A percentile compares a stretch with the other conserved stretches of the same genome.
These are phyloP conservation scores for Gopherus evgoodei DNA, from an alignment of 2,113 vertebrate genomes.

Conservation along the genomic window DNA sequence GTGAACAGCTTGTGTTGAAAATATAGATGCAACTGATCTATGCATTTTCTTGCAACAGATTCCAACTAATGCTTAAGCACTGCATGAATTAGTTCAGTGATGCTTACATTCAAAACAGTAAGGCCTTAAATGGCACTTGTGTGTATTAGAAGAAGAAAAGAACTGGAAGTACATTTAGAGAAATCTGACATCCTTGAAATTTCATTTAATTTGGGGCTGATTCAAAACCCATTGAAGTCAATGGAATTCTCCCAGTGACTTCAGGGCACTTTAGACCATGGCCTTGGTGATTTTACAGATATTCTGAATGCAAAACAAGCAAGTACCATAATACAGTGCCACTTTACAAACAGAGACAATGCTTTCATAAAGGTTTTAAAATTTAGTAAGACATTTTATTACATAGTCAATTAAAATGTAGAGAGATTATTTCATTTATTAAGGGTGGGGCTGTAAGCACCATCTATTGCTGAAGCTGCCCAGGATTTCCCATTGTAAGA, in stretches of 20 bases:
- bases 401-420: neutral
- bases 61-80: neutral
- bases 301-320: neutral
- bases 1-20: conserved; percentile 22
- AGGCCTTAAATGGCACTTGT: conserved; percentile 17
- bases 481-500: rapidly evolving
- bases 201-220: neutral
- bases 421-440: neutral
- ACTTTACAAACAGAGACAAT: neutral
- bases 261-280: rapidly evolving
- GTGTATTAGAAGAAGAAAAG: neutral
- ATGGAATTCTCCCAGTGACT: neutral
- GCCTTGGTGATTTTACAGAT: neutral
- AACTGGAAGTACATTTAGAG: neutral
- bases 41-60: conserved; percentile 39
- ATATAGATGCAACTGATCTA: conserved; percentile 34
- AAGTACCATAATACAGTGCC: rapidly evolving
- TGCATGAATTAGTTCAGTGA: conserved; percentile 16
- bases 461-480: neutral
- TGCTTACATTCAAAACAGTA: neutral
- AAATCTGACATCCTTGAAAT: neutral
- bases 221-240: neutral
- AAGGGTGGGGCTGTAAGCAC: neutral
- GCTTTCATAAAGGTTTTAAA: neutral
- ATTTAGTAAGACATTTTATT: neutral